These are phyloP conservation scores for Pogonognathellus flavescens DNA, from an alignment of 1,140 invertebrate genomes.

Conservation along the genomic window DNA sequence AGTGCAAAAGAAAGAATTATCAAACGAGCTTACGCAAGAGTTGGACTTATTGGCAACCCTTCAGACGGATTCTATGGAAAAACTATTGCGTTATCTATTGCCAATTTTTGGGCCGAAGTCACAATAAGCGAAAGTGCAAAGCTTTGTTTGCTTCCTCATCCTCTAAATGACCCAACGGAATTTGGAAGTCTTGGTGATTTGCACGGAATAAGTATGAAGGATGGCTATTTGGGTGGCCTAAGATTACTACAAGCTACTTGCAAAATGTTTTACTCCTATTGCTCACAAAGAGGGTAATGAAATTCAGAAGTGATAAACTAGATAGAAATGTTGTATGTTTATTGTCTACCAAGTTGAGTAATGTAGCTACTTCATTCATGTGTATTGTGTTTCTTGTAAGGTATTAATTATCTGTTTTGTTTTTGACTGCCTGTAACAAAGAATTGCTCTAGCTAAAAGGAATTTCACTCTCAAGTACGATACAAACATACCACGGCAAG, in stretches of 20 bases:
- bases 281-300: constrained; percentile 67
- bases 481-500: constrained; percentile 69
- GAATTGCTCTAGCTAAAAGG: constrained; percentile 67
- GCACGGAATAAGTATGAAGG: constrained; percentile 67
- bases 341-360: not conserved
- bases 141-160: constrained; percentile 68
- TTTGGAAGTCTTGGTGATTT: constrained; percentile 68
- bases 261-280: constrained; percentile 68
- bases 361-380: not conserved
- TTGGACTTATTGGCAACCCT: constrained; percentile 69
- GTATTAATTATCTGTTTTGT: constrained; percentile 3
- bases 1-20: constrained; percentile 56
- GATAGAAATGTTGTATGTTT: not conserved
- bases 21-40: constrained; percentile 67
- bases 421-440: constrained; percentile 36
- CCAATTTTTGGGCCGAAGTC: constrained; percentile 69
- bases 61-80: constrained; percentile 69
- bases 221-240: constrained; percentile 69
- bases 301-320: not conserved
- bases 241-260: constrained; percentile 69
- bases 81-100: constrained; percentile 68
- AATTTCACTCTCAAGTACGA: constrained; percentile 69
- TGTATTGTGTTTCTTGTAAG: not conserved
- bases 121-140: constrained; percentile 68
- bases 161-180: constrained; percentile 68